phyloP scores from a whole-genome alignment of 2,888 invertebrate genomes.

The Alentia gelatinosa region DNA sequence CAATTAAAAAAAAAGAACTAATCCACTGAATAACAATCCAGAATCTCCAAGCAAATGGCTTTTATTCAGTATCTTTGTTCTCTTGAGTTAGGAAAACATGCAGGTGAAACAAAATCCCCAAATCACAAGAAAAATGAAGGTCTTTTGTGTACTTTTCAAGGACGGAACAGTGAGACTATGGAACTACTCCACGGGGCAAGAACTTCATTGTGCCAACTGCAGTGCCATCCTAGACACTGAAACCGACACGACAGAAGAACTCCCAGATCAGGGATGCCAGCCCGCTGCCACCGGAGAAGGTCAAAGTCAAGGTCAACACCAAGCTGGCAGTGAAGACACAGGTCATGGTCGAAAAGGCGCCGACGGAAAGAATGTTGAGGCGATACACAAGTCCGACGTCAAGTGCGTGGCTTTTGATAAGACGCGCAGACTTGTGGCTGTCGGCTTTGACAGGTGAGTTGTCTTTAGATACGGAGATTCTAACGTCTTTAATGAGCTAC shows the following conservation, averaged over 20 bases:
- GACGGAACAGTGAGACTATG: conserved; percentile 12
- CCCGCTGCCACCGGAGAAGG: background rate
- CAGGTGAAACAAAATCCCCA: too few species aligned
- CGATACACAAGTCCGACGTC: background rate
- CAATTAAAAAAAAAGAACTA: too few species aligned
- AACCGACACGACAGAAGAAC: background rate
- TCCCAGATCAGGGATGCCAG: background rate
- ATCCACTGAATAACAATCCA: too few species aligned
- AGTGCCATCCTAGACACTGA: background rate
- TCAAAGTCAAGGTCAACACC: background rate
- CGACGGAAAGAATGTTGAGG: background rate
- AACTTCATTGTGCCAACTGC: background rate
- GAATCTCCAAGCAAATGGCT: too few species aligned
- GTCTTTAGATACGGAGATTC: too few species aligned
- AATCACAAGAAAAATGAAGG: background rate
- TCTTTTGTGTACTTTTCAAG: background rate
- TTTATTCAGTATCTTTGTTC: too few species aligned
- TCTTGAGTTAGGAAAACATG: too few species aligned
- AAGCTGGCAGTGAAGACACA: background rate
- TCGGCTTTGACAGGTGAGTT: conserved; percentile 19
- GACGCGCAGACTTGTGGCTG: background rate
- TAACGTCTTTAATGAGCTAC: too few species aligned
- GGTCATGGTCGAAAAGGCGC: background rate
- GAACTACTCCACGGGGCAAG: background rate
- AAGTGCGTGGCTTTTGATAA: background rate